Evolutionary conservation across 2,113 vertebrate species (phyloP).

Genomic region (Corythornis madagascariensis): DNA sequence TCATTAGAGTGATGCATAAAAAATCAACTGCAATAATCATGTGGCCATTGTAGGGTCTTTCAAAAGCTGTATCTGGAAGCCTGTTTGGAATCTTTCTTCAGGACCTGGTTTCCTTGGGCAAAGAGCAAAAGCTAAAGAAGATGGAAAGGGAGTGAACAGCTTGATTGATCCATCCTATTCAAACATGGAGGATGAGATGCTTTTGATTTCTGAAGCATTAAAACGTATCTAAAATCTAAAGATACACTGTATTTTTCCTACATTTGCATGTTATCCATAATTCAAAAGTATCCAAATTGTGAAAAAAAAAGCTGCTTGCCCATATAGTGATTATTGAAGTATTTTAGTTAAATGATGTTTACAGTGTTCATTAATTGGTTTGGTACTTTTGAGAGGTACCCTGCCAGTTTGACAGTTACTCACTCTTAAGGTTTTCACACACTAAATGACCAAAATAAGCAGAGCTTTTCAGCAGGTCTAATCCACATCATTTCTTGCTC

Average conservation of each 20-base stretch:
- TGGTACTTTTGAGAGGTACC: conserved; percentile 12
- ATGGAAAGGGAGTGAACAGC: not conserved
- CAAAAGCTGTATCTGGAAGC: not conserved
- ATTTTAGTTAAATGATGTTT: conserved; percentile 16
- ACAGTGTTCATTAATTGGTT: conserved; percentile 13
- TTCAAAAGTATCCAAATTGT: not conserved
- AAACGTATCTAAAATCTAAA: not conserved
- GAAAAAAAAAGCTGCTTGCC: not conserved
- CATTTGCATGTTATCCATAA: not conserved
- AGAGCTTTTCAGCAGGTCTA: not conserved
- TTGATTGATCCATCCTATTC: not conserved
- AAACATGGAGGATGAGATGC: not conserved
- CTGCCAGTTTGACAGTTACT: not conserved
- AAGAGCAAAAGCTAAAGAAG: not conserved
- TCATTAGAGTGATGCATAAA: not conserved
- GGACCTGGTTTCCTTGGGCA: not conserved
- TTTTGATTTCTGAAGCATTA: not conserved
- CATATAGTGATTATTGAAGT: not conserved
- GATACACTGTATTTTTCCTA: not conserved
- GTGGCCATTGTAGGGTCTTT: not conserved
- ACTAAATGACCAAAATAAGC: not conserved
- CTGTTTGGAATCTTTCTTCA: not conserved
- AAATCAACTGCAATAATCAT: not conserved
- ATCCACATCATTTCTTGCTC: not conserved
- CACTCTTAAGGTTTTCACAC: not conserved